Conservation (phyloP, 2,113 vertebrate species). For the Coptodon bakossiorum region DNA sequence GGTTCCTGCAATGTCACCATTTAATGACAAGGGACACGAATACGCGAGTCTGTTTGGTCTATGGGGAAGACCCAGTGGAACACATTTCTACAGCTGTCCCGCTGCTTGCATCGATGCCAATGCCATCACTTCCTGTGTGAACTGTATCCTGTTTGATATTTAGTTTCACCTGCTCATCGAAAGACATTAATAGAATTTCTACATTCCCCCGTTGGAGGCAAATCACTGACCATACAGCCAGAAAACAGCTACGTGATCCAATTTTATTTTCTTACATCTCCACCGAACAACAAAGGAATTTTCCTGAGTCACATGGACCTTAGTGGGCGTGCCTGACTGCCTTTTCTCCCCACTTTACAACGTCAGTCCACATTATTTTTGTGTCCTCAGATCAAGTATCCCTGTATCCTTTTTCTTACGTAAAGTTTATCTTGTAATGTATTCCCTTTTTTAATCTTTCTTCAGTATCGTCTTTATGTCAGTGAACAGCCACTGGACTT, state of each 20-base stretch:
- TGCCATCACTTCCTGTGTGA: neutral
- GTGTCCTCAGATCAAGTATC: neutral
- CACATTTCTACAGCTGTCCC: conserved; percentile 20
- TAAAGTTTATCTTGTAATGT: neutral
- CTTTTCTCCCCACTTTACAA: neutral
- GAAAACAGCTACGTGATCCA: neutral
- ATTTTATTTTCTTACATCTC: neutral
- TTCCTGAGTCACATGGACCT: neutral
- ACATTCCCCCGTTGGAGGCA: neutral
- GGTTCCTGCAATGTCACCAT: neutral
- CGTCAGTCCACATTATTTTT: neutral
- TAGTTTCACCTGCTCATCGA: neutral
- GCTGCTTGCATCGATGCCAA: neutral
- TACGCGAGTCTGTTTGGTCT: neutral
- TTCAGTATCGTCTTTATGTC: neutral
- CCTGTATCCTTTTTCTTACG: neutral
- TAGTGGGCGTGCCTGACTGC: neutral
- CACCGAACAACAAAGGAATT: neutral
- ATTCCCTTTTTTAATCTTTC: neutral
- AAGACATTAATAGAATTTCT: neutral
- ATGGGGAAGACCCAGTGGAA: conserved; percentile 15
- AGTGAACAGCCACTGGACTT: neutral
- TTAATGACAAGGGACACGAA: neutral
- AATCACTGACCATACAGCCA: neutral
- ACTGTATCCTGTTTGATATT: neutral